Evolutionary conservation across 1,140 invertebrate genomes (phyloP), one percentile per base, ranked within the genome.

Genomic region (Thalassaphorura encarpata): DNA sequence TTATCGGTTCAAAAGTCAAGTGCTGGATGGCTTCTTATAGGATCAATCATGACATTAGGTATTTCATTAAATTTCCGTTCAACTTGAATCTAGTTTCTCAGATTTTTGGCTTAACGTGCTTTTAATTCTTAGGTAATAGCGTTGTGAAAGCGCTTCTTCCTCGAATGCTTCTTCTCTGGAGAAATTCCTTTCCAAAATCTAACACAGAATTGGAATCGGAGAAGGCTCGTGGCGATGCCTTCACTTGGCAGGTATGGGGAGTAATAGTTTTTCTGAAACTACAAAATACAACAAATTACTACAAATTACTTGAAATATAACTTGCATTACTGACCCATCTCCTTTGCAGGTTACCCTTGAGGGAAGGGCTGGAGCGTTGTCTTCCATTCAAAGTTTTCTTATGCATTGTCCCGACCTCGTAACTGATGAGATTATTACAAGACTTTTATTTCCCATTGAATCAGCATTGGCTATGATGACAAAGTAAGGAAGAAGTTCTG

Each of bases 21-120:
- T 69, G 91, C 94, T 53, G 96, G 94, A 16, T 99, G 97, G 97
- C 78, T 97, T 19, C 73, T 99, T 19, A 91, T 99, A 67, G 93
- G 92, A 39, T 85, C 95, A 52, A 87, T 99, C 23, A 95, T 97
- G 84, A 96, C 92, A 16, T 70, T 99, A 62, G 92, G 90, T 87
- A 73, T 67, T 65, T 6, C 16, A 40, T 13, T 40, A 52, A 6
- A 6, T 45, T 26, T 27, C 23, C 27, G 29, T 26, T 24, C 39
- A 19, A 45, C 56, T 1, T 57, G 57, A 52, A 54, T 18, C 43
- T 60, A 29, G 54, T 52, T 33, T 54, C 62, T 28, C 47, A 36
- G 18, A 56, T 40, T 19, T 52, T 50, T 47, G 48, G 43, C 28
- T 48, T 47, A 24, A 52, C 13, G 21, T 11, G 11, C n/a, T 36